Percentiles rank a stretch among this genome's conserved stretches.
phyloP scores from a whole-genome alignment of 2,888 invertebrate genomes.

The Ichneumoninae sp. region DNA sequence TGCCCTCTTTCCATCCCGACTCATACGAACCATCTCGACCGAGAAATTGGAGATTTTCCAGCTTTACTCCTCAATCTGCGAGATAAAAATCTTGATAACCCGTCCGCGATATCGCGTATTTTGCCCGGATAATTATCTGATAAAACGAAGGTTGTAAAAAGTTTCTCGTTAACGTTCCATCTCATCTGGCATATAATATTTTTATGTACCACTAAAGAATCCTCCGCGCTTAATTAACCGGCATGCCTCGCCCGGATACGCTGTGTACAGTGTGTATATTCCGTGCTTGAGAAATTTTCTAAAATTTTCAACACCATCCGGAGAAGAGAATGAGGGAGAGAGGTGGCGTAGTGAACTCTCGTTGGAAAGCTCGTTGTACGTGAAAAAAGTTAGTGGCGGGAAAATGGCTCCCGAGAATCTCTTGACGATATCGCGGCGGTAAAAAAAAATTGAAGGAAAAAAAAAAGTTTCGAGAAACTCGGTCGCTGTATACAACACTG shows the following conservation, averaged over 20 bases:
- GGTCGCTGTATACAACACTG: slow-evolving; percentile 5
- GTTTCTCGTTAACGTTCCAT: slow-evolving; percentile 23
- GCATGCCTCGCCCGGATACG: neutral
- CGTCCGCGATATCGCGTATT: slow-evolving; percentile 18
- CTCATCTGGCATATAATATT: slow-evolving; percentile 42
- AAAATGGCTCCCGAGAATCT: slow-evolving; percentile 3
- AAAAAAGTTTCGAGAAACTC: slow-evolving; percentile 26
- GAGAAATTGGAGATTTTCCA: slow-evolving; percentile 67
- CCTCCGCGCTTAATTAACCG: slow-evolving; percentile 29
- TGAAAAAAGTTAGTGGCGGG: slow-evolving; percentile 15
- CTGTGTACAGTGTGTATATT: slow-evolving; percentile 7
- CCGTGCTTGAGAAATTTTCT: slow-evolving; percentile 3
- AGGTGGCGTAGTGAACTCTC: neutral
- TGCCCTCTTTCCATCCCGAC: slow-evolving; percentile 56
- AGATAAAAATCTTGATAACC: slow-evolving; percentile 64
- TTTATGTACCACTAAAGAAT: slow-evolving; percentile 39
- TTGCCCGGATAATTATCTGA: slow-evolving; percentile 59
- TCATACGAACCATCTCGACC: slow-evolving; percentile 67
- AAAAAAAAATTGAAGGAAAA: neutral
- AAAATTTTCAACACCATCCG: slow-evolving; percentile 18
- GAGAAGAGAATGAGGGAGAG: neutral
- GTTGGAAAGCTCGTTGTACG: neutral
- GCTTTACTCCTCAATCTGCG: slow-evolving; percentile 64
- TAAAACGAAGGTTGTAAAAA: slow-evolving; percentile 41
- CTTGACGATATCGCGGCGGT: neutral